Evolutionary conservation across 2,113 vertebrate species (phyloP), one percentile per base, ranked within the genome.

Genomic region (Nothobranchius kuhntae): DNA sequence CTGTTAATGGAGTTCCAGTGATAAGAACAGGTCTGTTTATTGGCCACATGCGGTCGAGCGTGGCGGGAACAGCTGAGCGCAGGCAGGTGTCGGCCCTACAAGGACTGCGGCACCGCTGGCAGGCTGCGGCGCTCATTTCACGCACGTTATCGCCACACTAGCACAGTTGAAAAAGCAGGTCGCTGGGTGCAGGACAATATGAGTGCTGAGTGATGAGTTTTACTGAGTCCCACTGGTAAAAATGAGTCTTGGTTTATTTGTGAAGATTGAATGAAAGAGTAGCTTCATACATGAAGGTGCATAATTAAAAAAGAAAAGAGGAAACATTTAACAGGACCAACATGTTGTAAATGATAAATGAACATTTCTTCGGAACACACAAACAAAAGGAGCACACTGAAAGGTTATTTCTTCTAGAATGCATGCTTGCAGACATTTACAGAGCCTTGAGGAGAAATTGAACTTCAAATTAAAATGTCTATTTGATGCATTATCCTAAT

Each of bases 381-480:
- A 82, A 83, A 85, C 70, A 74, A 65, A 84, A 79, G 83, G 79
- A 85, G 83, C 78, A 71, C 78, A 76, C 66, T 51, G 66, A 82
- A 89, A 90, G 85, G 88, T 89, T 90, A 87, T 84, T 66, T 68
- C 60, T 67, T 74, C 62, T 65, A 71, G 65, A 81, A 75, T 47
- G 65, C 57, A 12, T 65, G 75, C 80, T 84, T 14, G 59, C 72
- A 87, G 89, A 86, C 87, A 89, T 85, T 86, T 83, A 87, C 78
- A 86, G 76, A 87, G 86, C 90, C 90, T 89, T 77, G 81, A 92
- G 90, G 86, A 87, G 85, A 84, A 86, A 84, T 86, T 90, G 87
- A 91, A 90, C 89, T 92, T 90, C 86, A 91, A 88, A 91, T 92
- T 89, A 91, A 90, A 91, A 90, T 89, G 87, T 90, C 89, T 78